A percentile compares a stretch with the other conserved stretches of the same genome.
Conservation (phyloP, 2,888 invertebrate genomes). For the Criorhina ranunculi region DNA sequence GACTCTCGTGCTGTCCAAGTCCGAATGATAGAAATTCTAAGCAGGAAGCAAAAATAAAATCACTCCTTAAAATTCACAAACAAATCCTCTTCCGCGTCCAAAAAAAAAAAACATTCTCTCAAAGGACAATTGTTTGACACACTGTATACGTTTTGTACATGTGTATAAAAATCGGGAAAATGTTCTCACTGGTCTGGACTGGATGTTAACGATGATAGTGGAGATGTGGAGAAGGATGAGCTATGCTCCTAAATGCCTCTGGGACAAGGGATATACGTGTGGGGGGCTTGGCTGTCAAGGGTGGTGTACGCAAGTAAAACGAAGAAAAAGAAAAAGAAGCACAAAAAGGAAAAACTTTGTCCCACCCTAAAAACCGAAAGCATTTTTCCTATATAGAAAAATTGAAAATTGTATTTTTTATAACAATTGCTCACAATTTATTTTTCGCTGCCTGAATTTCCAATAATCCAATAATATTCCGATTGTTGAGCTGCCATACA, state of each 20-base stretch:
- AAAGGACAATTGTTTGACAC: conserved; percentile 30
- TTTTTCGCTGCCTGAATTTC: conserved; percentile 47
- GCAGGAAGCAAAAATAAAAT: too few species aligned
- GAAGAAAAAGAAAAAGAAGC: conserved; percentile 51
- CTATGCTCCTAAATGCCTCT: conserved; percentile 37
- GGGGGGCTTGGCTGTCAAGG: conserved; percentile 1
- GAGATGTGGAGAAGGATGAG: conserved; percentile 58
- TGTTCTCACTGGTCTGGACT: conserved; percentile 53
- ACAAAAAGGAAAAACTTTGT: conserved; percentile 62
- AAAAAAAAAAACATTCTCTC: not conserved
- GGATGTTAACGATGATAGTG: conserved; percentile 38
- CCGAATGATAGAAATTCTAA: too few species aligned
- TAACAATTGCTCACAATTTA: conserved; percentile 51
- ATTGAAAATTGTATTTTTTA: conserved; percentile 2
- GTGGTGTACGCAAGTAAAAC: conserved; percentile 33
- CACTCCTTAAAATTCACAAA: too few species aligned
- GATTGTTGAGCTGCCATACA: conserved; percentile 58
- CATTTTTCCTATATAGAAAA: conserved; percentile 42
- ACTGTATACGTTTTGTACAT: conserved; percentile 51
- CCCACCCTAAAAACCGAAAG: conserved; percentile 67
- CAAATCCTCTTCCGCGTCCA: not conserved
- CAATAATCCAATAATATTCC: conserved; percentile 74
- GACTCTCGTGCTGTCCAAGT: too few species aligned
- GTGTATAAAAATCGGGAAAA: conserved; percentile 57
- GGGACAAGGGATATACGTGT: conserved; percentile 14